Evolutionary conservation across 1,140 invertebrate genomes (phyloP), one percentile per base, ranked within the genome.

Genomic region (Drepana arcuata): DNA sequence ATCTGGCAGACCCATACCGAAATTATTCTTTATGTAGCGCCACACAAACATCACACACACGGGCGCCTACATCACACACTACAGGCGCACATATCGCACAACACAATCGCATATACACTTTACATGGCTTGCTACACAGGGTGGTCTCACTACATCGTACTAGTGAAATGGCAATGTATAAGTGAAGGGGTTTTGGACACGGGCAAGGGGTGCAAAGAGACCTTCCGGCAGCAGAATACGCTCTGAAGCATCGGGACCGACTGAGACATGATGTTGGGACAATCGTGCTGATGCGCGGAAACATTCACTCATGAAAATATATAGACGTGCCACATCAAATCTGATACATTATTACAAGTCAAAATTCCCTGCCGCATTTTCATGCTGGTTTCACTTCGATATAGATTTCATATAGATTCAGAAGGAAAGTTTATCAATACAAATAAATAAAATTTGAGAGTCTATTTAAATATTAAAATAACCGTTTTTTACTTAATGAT

Each of bases 211-310:
- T 5, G 9, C 18, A 21, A 11, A 42, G 48, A 50, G 58, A 75
- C 75, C 75, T 80, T 70, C 45, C 63, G 72, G 48, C 72, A 80
- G 63, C 75, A 80, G 48, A 80, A 65, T 58, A 80, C 75, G 50
- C 59, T 54, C 36, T 48, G 61, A 43, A 80, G 57, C 75, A 80
- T 80, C 57, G 63, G 53, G 48, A 47, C 35, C 35, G 57, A 72
- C 70, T 72, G 66, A 60, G 41, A 32, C 31, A 38, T 31, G 21
- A 37, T 29, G 38, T 9, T 28, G 34, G 35, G 33, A 48, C 50
- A 49, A 49, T 38, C 38, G 30, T 16, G 38, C 16, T 36, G 40
- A 35, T 39, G 36, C 6, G 34, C 24, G 16, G 16, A 11, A 12
- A 9, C n/a, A 18, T 26, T 35, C 14, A 16, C 15, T n/a, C 7